Evolutionary conservation across 2,113 vertebrate species (phyloP).

Genomic region (Sula dactylatra): DNA sequence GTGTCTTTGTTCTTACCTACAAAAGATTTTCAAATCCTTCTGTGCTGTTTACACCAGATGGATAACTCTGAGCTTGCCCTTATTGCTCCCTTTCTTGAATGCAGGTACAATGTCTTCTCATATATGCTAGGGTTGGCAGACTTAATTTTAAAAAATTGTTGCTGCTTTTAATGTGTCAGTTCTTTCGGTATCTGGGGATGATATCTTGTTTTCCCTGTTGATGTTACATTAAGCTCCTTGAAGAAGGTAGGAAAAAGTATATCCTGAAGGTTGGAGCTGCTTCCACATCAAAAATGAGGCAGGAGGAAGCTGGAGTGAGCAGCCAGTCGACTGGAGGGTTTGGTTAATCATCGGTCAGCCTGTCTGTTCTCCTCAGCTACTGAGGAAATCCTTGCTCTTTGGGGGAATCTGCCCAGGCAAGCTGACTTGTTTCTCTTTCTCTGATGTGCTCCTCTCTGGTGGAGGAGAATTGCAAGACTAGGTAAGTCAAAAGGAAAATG

Average conservation of each 20-base stretch:
- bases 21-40: not conserved
- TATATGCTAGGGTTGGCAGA: not conserved
- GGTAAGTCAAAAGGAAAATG: not conserved
- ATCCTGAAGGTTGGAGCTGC: not conserved
- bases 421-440: not conserved
- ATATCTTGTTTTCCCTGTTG: not conserved
- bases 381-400: not conserved
- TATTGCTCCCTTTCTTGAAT: not conserved
- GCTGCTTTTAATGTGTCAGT: not conserved
- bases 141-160: not conserved
- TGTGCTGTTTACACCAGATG: not conserved
- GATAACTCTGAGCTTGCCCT: not conserved
- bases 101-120: not conserved
- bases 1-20: not conserved
- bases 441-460: not conserved
- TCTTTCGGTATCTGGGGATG: not conserved
- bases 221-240: not conserved
- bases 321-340: not conserved
- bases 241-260: not conserved
- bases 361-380: not conserved
- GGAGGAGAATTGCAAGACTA: not conserved
- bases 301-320: not conserved
- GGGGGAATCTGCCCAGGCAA: not conserved
- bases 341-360: not conserved
- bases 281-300: not conserved